Evolutionary conservation across 1,140 invertebrate genomes (phyloP).

Genomic region (Ridgeia piscesae): DNA sequence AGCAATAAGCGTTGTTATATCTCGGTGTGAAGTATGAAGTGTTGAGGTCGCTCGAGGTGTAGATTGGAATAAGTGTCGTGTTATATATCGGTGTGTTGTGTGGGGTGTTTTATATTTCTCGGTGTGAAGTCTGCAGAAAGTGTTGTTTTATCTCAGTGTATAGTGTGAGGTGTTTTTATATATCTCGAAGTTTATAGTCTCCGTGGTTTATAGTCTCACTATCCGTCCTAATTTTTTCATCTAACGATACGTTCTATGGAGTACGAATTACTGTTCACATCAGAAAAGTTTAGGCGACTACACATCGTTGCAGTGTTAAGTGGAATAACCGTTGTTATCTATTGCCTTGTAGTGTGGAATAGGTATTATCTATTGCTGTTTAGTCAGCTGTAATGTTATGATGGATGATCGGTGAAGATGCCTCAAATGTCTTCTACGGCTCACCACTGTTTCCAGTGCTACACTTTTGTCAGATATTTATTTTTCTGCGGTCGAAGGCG

Average conservation of each 20-base stretch:
- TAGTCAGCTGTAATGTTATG: not conserved
- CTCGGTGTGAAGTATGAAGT: too few species aligned
- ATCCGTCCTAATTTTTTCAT: too few species aligned
- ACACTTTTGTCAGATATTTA: not conserved
- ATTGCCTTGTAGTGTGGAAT: not conserved
- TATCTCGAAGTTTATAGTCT: too few species aligned
- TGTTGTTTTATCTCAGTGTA: too few species aligned
- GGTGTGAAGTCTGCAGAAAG: not conserved
- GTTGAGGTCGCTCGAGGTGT: too few species aligned
- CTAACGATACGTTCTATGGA: not conserved
- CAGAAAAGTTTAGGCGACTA: not conserved
- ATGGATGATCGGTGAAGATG: not conserved
- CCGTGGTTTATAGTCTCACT: too few species aligned
- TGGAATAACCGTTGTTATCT: not conserved
- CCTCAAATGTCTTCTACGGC: not conserved
- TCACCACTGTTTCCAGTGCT: not conserved
- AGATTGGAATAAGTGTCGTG: too few species aligned
- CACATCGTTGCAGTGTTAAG: not conserved
- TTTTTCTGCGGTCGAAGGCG: not conserved
- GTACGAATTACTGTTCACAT: not conserved
- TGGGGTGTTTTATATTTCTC: not conserved
- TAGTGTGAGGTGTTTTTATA: too few species aligned
- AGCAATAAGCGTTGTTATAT: too few species aligned
- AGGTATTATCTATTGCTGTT: not conserved
- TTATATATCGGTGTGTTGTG: not conserved